phyloP scores from a whole-genome alignment of 2,113 vertebrate genomes.

The Otus sunia region DNA sequence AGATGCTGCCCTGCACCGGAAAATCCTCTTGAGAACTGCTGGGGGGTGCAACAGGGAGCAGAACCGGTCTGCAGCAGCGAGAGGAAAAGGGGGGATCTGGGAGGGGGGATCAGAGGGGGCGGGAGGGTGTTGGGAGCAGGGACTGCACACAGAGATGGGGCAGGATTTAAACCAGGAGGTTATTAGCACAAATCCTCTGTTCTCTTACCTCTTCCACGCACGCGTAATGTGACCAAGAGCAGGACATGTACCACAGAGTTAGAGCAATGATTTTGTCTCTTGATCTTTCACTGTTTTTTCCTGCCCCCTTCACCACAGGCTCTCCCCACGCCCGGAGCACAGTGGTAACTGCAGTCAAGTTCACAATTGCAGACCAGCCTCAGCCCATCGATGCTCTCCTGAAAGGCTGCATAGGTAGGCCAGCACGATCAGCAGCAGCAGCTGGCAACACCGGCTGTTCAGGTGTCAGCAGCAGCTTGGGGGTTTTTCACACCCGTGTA shows the following conservation, averaged over 20 bases:
- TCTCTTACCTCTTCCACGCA: rapidly evolving
- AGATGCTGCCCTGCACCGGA: too few species aligned
- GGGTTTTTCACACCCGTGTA: background rate
- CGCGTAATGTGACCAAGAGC: background rate
- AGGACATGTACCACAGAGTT: background rate
- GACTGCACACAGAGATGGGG: background rate
- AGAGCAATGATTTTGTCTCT: background rate
- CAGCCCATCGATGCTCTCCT: constrained; percentile 86
- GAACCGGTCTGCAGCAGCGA: background rate
- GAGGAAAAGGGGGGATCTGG: background rate
- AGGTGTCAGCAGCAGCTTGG: background rate
- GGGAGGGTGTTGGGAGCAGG: background rate
- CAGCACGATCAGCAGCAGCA: background rate
- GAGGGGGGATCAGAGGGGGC: background rate
- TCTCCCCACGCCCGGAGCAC: constrained; percentile 87
- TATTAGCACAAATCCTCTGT: background rate
- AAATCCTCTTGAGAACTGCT: background rate
- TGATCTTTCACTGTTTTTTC: background rate
- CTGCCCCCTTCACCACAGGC: constrained; percentile 56
- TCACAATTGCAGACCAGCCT: constrained; percentile 90
- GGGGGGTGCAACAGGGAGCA: background rate
- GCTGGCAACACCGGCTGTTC: too few species aligned
- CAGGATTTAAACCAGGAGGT: background rate
- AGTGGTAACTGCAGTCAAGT: constrained; percentile 89
- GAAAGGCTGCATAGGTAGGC: constrained; percentile 86